Base-by-base conservation (phyloP, 2,888 invertebrate genomes). In the Andrena fulva region DNA sequence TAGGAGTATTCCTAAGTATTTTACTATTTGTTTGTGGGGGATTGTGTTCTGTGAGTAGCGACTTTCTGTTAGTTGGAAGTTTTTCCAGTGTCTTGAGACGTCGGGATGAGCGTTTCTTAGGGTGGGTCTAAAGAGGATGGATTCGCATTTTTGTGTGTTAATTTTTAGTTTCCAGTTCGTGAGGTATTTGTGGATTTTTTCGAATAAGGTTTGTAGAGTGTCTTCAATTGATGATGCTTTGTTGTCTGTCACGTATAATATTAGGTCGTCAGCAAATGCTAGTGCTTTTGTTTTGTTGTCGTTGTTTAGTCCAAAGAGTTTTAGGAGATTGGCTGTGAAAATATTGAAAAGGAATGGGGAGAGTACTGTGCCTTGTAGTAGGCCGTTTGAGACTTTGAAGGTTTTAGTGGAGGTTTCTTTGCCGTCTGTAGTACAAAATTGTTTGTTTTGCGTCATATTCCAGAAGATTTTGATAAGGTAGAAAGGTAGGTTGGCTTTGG, bases 211-310 rank as follows among this genome's bases (percentile, higher is more conserved):
- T 52, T 77, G 80, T 2, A 85, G 29, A 35, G 29, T 0, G 0
- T 2, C 31, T 71, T 75, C 7, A 20, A 82, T 66, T 0, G 4
- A 10, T 0, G 68, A 35, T 0, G 70, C 50, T 60, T 71, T 60
- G 0, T 20, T 62, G 24, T 68, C 3, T 2, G 5, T 50, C 0
- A 63, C n/a, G n/a, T 81, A 84, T 2, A 78, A 16, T 10, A 82
- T 0, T 0, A 81, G 20, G 29, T 85, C 83, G n/a, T 85, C 80
- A 2, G 85, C 85, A 12, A 70, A 82, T 0, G 82, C 73, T 6
- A 83, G 63, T 0, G 76, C 77, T 27, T 10, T 29, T 27, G 12
- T 66, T 27, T 20, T 24, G 2, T 67, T 42, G 16, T 8, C 20
- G 16, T 24, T 4, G n/a, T 77, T 84, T n/a, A 80, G 16, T 0